Evolutionary conservation across 2,888 invertebrate species (phyloP).

Genomic region (Minunthozetes semirufus): DNA sequence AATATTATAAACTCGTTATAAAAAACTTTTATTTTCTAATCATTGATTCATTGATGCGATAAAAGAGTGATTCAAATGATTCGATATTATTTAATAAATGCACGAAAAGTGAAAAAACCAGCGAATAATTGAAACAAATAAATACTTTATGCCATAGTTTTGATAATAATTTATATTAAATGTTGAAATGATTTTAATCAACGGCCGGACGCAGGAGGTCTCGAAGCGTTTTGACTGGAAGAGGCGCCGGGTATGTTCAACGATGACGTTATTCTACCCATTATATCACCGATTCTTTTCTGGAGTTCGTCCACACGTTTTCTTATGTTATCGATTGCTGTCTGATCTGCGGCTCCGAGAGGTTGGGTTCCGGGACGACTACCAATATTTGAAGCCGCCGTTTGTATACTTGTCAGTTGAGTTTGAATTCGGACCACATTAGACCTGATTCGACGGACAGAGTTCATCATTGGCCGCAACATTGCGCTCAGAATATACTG

Average conservation of each 20-base stretch:
- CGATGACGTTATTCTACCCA: conserved; percentile 12
- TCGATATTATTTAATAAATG: too few species aligned
- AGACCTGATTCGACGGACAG: conserved; percentile 35
- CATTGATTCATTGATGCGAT: too few species aligned
- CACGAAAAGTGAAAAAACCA: not conserved
- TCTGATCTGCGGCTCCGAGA: conserved; percentile 5
- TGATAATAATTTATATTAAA: not conserved
- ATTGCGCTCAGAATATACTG: conserved; percentile 35
- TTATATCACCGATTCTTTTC: conserved; percentile 22
- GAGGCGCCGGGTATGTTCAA: not conserved
- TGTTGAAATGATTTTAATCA: not conserved
- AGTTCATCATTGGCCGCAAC: conserved; percentile 36
- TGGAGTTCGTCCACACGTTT: not conserved
- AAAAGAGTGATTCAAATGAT: too few species aligned
- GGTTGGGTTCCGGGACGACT: not conserved
- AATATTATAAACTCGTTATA: too few species aligned
- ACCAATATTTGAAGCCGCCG: not conserved
- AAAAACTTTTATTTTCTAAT: too few species aligned
- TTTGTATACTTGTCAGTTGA: conserved; percentile 22
- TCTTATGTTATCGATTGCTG: conserved; percentile 14
- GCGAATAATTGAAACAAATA: not conserved
- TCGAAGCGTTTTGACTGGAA: not conserved
- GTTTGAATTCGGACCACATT: conserved; percentile 34
- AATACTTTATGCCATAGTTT: not conserved
- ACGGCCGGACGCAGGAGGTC: not conserved